Conservation (phyloP, 2,888 invertebrate species). For the Ornithoptera alexandrae region DNA sequence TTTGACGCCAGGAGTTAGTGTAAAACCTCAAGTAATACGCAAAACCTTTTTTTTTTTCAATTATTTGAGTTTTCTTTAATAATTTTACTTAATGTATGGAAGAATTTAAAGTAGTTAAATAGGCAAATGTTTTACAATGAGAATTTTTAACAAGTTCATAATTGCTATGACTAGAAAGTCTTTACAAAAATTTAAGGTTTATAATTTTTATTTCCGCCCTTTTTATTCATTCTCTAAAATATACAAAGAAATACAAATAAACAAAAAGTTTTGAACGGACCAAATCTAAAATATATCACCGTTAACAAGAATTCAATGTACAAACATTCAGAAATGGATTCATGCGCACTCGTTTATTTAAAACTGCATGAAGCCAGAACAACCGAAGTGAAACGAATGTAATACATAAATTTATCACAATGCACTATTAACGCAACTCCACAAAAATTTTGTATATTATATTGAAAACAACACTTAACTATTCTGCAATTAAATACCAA, state of each 20-base stretch:
- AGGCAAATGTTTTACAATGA: too few relatives aligned
- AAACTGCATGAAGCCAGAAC: conserved; percentile 17
- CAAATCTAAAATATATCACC: conserved; percentile 5
- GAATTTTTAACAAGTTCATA: too few relatives aligned
- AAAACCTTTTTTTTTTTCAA: too few relatives aligned
- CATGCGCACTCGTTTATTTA: conserved; percentile 13
- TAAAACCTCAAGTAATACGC: too few relatives aligned
- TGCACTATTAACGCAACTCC: not conserved
- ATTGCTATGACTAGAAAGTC: too few relatives aligned
- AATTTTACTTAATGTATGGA: too few relatives aligned
- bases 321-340: conserved; percentile 10
- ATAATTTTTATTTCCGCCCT: too few relatives aligned
- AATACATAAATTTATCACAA: conserved; percentile 14
- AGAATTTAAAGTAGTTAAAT: too few relatives aligned
- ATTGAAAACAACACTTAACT: conserved; percentile 8
- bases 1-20: too few relatives aligned
- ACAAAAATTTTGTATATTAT: conserved; percentile 6
- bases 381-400: conserved; percentile 1
- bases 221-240: not conserved
- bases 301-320: conserved; percentile 6
- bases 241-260: not conserved
- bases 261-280: not conserved
- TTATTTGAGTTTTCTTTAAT: too few relatives aligned
- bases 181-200: too few relatives aligned
- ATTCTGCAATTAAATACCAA: not conserved